phyloP scores from a whole-genome alignment of 2,113 vertebrate genomes.

The Spea bombifrons region DNA sequence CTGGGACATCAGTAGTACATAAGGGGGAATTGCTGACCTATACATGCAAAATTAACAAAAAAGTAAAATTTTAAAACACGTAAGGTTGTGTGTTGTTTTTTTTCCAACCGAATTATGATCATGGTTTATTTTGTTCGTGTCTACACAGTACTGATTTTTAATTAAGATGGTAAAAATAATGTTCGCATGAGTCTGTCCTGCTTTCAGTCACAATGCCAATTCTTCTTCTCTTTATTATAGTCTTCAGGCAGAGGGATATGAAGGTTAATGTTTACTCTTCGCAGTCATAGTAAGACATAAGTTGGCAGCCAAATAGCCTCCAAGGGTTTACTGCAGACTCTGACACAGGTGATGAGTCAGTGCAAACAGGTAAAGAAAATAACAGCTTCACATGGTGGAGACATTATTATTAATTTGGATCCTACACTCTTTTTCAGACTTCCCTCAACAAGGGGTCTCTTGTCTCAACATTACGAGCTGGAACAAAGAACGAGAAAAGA shows the following conservation, averaged over 20 bases:
- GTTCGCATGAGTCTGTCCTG: not conserved
- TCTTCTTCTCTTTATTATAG: slow-evolving; percentile 5
- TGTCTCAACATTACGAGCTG: too few species aligned
- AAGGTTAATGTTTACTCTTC: slow-evolving; percentile 36
- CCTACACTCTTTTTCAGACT: too few species aligned
- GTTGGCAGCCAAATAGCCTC: not conserved
- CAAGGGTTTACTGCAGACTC: not conserved
- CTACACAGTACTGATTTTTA: not conserved
- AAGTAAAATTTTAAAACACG: too few species aligned
- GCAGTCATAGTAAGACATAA: not conserved
- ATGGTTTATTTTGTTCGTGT: not conserved
- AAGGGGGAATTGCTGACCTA: too few species aligned
- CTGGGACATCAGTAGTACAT: too few species aligned
- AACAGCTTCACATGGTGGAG: too few species aligned
- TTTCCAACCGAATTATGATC: too few species aligned
- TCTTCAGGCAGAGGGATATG: slow-evolving; percentile 17
- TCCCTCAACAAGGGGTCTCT: too few species aligned
- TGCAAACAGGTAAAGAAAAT: not conserved
- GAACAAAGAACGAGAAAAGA: too few species aligned
- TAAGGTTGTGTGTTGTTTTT: too few species aligned
- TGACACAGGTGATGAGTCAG: not conserved
- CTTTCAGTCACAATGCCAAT: not conserved
- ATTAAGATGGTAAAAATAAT: not conserved
- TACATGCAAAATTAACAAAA: too few species aligned
- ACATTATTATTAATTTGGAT: too few species aligned